These are phyloP conservation scores for Acheta domesticus DNA, from an alignment of 2,888 invertebrate species.

Conservation along the genomic window DNA sequence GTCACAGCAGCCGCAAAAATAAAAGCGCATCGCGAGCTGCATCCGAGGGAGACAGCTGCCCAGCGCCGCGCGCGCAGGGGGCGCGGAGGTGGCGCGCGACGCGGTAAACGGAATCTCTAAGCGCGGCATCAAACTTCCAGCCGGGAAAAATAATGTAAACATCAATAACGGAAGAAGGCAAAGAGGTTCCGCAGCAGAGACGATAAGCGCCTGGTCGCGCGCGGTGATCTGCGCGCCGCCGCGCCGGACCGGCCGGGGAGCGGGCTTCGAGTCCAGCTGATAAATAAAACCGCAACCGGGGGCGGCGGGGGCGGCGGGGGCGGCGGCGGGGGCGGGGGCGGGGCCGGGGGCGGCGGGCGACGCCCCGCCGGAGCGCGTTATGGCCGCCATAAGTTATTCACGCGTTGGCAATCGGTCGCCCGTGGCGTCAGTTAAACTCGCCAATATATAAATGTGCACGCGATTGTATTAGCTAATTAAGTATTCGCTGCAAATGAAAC, in stretches of 20 bases:
- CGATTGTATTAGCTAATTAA: conserved; percentile 18
- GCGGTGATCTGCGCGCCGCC: neutral
- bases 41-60: too few relatives aligned
- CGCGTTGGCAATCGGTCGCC: neutral
- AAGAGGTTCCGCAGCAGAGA: neutral
- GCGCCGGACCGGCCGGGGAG: neutral
- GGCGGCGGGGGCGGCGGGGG: neutral
- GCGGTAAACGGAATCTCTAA: too few relatives aligned
- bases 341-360: neutral
- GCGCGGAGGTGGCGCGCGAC: too few relatives aligned
- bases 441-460: conserved; percentile 18
- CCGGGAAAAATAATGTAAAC: too few relatives aligned
- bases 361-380: neutral
- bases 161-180: too few relatives aligned
- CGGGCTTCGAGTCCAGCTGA: neutral
- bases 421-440: conserved; percentile 18
- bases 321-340: neutral
- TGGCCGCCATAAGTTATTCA: neutral
- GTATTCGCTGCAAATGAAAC: conserved; percentile 9
- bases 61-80: too few relatives aligned
- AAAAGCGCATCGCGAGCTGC: too few relatives aligned
- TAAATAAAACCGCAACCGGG: too few relatives aligned
- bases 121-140: too few relatives aligned
- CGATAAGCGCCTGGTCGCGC: neutral
- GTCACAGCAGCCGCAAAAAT: too few relatives aligned